phyloP scores from a whole-genome alignment of 2,888 invertebrate genomes.

The Himalopsyche kuldschensis region DNA sequence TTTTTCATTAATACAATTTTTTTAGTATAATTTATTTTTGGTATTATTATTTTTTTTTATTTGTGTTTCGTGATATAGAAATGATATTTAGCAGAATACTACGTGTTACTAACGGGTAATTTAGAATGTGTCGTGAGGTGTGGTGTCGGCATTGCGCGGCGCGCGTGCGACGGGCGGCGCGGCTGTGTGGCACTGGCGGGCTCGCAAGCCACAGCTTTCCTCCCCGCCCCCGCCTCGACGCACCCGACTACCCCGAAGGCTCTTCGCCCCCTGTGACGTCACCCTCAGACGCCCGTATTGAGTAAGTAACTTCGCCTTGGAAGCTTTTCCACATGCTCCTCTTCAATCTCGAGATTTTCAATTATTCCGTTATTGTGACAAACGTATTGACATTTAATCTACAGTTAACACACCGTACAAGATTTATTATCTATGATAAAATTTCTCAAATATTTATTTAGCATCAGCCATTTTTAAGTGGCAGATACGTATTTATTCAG shows the following conservation, averaged over 20 bases:
- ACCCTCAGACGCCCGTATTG: conserved; percentile 29
- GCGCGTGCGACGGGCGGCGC: conserved; percentile 41
- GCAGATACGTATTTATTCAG: too few species aligned
- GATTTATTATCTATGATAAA: background rate
- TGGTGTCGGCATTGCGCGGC: conserved; percentile 32
- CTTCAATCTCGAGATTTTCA: background rate
- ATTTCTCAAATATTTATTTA: too few species aligned
- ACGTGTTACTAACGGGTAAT: conserved; percentile 39
- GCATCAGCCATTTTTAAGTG: too few species aligned
- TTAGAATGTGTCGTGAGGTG: conserved; percentile 39
- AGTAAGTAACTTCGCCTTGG: conserved; percentile 4
- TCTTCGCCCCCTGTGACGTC: conserved; percentile 19
- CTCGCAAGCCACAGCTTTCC: conserved; percentile 42
- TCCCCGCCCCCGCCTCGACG: conserved; percentile 39
- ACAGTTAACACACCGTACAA: background rate
- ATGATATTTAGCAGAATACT: conserved; percentile 24
- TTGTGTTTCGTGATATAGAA: conserved; percentile 19
- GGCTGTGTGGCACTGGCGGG: conserved; percentile 37
- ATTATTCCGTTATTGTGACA: background rate
- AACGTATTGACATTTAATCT: background rate
- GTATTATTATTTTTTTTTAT: conserved; percentile 18
- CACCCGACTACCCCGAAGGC: conserved; percentile 2
- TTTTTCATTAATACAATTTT: conserved; percentile 3
- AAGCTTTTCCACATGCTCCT: background rate
- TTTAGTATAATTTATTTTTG: conserved; percentile 18